Evolutionary conservation across 2,888 invertebrate genomes (phyloP), one percentile per base, ranked within the genome.

Genomic region (Lordiphosa andalusiaca): DNA sequence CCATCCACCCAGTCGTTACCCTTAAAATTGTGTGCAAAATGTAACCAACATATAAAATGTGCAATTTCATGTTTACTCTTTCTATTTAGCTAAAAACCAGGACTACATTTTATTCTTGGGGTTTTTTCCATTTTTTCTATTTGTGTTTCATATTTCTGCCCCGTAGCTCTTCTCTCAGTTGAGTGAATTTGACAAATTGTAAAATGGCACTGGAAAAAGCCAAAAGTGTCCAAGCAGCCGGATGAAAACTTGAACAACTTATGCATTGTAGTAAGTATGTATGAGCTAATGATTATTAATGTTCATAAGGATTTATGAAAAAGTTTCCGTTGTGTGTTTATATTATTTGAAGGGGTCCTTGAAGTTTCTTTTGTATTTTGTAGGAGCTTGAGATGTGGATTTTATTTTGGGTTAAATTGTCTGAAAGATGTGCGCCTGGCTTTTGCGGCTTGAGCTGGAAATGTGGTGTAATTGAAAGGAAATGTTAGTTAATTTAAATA

Each of bases 111-210:
- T 41, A 54, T 49, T 60, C 58, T 58, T 53, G 38, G 44, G 48
- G 39, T 12, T 39, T 44, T 51, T 40, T 44, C 35, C 39, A 19
- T 19, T 19, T 19, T 55, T 60, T 33, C 25, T 6, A 53, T 41
- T 58, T 65, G 42, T 53, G 54, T 57, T 61, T 69, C 55, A 67
- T 54, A 58, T 73, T 64, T 62, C 23, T 49, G 25, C 39, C 6
- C 7, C 23, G 3, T 10, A 23, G 10, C 23, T 42, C 9, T 56
- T 62, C 62, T 56, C 44, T 41, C 80, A 84, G 84, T 65, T 81
- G 84, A 84, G 64, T 84, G 77, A 84, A 71, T 78, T 77, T 73
- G 84, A 78, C 82, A 78, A 78, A 84, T 78, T 81, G 74, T 84
- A 60, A 67, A 71, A 67, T 73, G 75, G 60, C 65, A 61, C 62